Evolutionary conservation across 2,888 invertebrate species (phyloP), one percentile per base, ranked within the genome.

Genomic region (Amphipoea oculea): DNA sequence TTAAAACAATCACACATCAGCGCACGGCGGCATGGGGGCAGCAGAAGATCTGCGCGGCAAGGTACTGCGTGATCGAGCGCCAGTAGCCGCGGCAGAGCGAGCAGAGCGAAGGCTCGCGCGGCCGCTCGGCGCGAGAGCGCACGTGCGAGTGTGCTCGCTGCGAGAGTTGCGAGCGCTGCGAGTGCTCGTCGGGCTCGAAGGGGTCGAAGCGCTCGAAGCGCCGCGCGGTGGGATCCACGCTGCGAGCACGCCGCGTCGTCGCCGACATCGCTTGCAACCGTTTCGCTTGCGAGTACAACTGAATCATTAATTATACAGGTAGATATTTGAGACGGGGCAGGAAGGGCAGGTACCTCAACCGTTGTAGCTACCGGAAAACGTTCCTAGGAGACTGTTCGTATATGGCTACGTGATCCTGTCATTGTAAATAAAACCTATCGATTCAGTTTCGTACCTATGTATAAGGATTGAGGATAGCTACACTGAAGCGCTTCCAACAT

Each of bases 211-310:
- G 57, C 40, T 70, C 80, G 45, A 48, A 63, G 66, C 70, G 77
- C 73, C 81, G 88, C 36, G 48, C 77, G 63, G 75, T 12, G 36
- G 75, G 76, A 7, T 75, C 77, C 57, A 79, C 75, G 79, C 87
- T 86, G 79, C 84, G 85, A 29, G 85, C 79, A 66, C 88, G 91
- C 65, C 86, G 79, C 81, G 84, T 84, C 66, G 57, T 78, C 81
- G 83, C 88, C 73, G 86, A 79, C 73, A 84, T 77, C 70, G 91
- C 91, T 80, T 91, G 94, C 54, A 94, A 79, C 1, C 92, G 92
- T 81, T 95, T 95, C 54, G 94, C 94, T 91, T 95, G 95, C 36
- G 93, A 90, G 87, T 95, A 95, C 45, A 95, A 79, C 95, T 51
- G 83, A 83, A 83, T 65, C 60, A 78, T 76, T 78, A 71, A 81